These are phyloP conservation scores for Penaeus japonicus DNA, from an alignment of 1,140 invertebrate genomes.

Conservation along the genomic window DNA sequence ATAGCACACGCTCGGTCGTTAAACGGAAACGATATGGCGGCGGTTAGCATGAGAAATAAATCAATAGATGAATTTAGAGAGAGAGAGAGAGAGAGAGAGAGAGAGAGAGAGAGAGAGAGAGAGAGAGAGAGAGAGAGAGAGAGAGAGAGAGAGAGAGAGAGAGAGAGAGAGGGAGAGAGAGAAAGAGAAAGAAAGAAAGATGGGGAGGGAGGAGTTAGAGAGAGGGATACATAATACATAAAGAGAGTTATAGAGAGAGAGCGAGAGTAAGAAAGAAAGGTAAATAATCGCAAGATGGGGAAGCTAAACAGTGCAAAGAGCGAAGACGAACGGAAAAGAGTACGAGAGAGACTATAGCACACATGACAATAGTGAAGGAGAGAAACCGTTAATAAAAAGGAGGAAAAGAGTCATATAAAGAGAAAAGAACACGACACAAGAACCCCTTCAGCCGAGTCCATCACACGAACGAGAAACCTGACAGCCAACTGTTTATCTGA, in stretches of 20 bases:
- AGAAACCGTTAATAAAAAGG: no score
- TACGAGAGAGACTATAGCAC: no score
- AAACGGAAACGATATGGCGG: neutral
- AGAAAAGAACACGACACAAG: no score
- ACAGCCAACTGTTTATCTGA: no score
- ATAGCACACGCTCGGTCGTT: no score
- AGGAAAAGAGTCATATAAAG: no score
- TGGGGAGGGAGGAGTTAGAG: neutral
- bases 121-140: conserved; percentile 10
- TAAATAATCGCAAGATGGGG: no score
- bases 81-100: neutral
- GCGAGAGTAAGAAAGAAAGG: neutral
- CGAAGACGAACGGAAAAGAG: no score
- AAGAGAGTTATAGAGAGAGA: neutral
- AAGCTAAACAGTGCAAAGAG: no score
- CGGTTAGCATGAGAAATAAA: neutral
- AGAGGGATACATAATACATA: neutral
- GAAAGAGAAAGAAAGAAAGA: neutral
- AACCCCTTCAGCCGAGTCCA: no score
- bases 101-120: conserved; percentile 2
- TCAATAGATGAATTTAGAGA: neutral
- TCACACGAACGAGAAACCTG: no score
- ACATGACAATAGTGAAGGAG: no score
- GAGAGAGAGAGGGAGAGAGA: neutral
- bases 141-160: neutral